phyloP scores from a whole-genome alignment of 2,888 invertebrate genomes.

The Zonitis immaculata region DNA sequence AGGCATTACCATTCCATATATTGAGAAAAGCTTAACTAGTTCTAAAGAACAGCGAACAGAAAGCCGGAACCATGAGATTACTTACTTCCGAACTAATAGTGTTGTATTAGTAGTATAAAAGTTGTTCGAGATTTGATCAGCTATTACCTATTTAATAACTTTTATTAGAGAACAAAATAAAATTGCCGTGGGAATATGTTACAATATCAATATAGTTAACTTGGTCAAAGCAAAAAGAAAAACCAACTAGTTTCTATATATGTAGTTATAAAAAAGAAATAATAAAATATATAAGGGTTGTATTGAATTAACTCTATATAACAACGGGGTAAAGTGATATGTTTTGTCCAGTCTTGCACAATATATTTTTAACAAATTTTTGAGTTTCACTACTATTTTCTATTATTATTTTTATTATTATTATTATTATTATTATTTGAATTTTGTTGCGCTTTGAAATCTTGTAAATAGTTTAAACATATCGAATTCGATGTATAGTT shows the following conservation, averaged over 20 bases:
- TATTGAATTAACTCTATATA: no score
- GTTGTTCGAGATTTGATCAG: no score
- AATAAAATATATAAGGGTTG: slow-evolving; percentile 13
- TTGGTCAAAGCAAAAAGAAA: no score
- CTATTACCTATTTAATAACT: no score
- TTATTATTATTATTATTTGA: slow-evolving; percentile 1
- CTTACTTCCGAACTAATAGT: no score
- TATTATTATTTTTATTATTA: background rate
- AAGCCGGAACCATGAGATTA: no score
- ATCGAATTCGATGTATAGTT: slow-evolving; percentile 32
- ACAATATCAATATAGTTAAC: slow-evolving; percentile 6
- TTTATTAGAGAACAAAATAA: no score
- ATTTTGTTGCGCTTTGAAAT: slow-evolving; percentile 12
- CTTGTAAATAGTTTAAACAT: slow-evolving; percentile 34
- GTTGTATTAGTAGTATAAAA: no score
- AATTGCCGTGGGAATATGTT: slow-evolving; percentile 9
- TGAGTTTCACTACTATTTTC: background rate
- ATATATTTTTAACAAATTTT: slow-evolving; percentile 2
- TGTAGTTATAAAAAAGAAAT: no score
- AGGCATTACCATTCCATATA: no score
- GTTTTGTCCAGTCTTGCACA: slow-evolving; percentile 12
- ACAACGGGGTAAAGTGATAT: slow-evolving; percentile 12
- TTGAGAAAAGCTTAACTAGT: no score
- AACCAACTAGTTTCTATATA: slow-evolving; percentile 13
- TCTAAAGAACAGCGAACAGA: no score